Conservation (phyloP, 2,888 invertebrate genomes). For the Cheilosia impressa region DNA sequence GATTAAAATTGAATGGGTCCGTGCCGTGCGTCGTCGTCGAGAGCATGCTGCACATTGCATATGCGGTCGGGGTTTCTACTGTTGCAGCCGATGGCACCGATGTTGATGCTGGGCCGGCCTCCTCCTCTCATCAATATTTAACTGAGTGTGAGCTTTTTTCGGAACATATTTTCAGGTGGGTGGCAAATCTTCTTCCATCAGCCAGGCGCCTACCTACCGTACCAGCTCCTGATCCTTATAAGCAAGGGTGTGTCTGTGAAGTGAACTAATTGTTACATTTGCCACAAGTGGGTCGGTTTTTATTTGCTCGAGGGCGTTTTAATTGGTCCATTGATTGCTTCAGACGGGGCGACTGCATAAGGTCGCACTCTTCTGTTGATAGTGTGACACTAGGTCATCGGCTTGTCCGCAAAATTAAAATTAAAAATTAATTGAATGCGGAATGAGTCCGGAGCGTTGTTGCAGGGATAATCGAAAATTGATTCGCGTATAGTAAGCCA, state of each 20-base stretch:
- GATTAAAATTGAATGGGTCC: slow-evolving; percentile 72
- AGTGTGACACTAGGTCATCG: slow-evolving; percentile 39
- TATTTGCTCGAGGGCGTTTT: slow-evolving; percentile 70
- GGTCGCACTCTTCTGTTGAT: neutral
- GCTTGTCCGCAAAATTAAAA: slow-evolving; percentile 49
- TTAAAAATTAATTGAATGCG: slow-evolving; percentile 66
- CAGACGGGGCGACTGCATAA: slow-evolving; percentile 32
- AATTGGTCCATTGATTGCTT: slow-evolving; percentile 64
- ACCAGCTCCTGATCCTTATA: slow-evolving; percentile 3
- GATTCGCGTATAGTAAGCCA: slow-evolving; percentile 43
- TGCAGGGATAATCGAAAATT: slow-evolving; percentile 56
- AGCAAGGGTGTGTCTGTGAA: slow-evolving; percentile 45
- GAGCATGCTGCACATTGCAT: slow-evolving; percentile 35
- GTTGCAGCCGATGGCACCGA: slow-evolving; percentile 46
- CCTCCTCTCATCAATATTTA: slow-evolving; percentile 64
- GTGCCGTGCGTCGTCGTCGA: slow-evolving; percentile 46
- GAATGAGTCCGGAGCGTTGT: slow-evolving; percentile 33
- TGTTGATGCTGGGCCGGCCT: slow-evolving; percentile 38
- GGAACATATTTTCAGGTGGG: slow-evolving; percentile 25
- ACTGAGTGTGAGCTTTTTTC: slow-evolving; percentile 61
- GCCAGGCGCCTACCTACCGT: neutral
- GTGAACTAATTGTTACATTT: slow-evolving; percentile 71
- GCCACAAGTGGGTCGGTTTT: slow-evolving; percentile 72
- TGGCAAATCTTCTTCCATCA: slow-evolving; percentile 23
- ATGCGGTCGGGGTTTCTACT: slow-evolving; percentile 37